Conservation (phyloP, 1,140 invertebrate genomes). For the Drosophila arizonae region DNA sequence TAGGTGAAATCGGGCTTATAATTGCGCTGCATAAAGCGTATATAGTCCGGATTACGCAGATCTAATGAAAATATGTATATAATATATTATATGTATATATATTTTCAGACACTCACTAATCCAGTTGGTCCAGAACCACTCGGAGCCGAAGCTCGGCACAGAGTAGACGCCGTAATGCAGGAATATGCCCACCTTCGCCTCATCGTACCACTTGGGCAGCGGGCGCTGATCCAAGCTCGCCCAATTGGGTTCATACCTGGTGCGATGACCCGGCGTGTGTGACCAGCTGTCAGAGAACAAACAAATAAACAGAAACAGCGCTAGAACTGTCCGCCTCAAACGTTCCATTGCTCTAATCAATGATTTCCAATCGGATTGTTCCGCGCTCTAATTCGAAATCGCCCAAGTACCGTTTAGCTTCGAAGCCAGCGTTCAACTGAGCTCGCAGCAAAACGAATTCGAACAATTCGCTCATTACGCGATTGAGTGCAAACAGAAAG, state of each 20-base stretch:
- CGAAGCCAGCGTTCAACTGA: constrained; percentile 24
- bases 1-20: constrained; percentile 92
- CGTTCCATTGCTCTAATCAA: constrained; percentile 13
- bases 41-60: constrained; percentile 72
- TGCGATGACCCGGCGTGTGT: constrained; percentile 46
- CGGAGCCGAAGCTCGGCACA: constrained; percentile 92
- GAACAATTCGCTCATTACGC: neutral
- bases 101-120: constrained; percentile 83
- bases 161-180: constrained; percentile 97
- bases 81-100: no score
- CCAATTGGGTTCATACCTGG: constrained; percentile 89
- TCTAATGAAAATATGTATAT: constrained; percentile 46
- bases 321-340: neutral
- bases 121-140: constrained; percentile 95
- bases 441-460: neutral
- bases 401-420: constrained; percentile 13
- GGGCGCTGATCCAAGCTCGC: constrained; percentile 91
- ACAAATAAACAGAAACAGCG: neutral
- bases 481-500: no score
- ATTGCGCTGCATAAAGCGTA: constrained; percentile 89
- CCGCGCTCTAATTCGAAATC: neutral
- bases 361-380: neutral
- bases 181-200: constrained; percentile 95
- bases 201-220: constrained; percentile 94
- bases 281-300: neutral